Conservation (phyloP, 2,797 vertebrate species). For the Erethizon dorsatum region DNA sequence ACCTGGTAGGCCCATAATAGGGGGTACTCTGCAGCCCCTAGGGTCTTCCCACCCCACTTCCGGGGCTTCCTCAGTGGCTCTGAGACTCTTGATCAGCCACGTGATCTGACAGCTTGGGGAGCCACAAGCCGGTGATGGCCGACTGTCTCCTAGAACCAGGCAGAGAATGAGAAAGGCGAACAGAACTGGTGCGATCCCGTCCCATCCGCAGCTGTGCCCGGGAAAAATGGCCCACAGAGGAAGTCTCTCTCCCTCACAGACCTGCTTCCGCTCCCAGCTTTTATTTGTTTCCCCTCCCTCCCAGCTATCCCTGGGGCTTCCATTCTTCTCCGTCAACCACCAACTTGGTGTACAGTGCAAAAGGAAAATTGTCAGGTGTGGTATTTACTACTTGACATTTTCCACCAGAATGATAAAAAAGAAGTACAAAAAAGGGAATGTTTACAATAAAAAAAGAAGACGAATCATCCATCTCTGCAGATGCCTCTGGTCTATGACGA, state of each 20-base stretch:
- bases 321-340: conserved; percentile 52
- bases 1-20: not conserved
- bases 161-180: not conserved
- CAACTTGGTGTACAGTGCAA: conserved; percentile 10
- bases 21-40: not conserved
- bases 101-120: not conserved
- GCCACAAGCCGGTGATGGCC: not conserved
- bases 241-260: conserved; percentile 51
- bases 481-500: conserved; percentile 45
- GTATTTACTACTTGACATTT: conserved; percentile 77
- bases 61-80: not conserved
- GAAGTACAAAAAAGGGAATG: conserved; percentile 1
- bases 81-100: not conserved
- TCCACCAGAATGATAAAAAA: conserved; percentile 62
- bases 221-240: not conserved
- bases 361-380: conserved; percentile 68
- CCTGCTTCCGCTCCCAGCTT: conserved; percentile 36
- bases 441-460: conserved; percentile 68
- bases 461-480: conserved; percentile 67
- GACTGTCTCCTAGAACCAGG: not conserved
- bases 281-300: conserved; percentile 54
- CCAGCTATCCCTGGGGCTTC: not conserved
- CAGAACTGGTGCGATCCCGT: not conserved
- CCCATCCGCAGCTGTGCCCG: not conserved
- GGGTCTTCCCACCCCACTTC: not conserved